Evolutionary conservation across 2,113 vertebrate genomes (phyloP).

Genomic region (Vulpes lagopus): DNA sequence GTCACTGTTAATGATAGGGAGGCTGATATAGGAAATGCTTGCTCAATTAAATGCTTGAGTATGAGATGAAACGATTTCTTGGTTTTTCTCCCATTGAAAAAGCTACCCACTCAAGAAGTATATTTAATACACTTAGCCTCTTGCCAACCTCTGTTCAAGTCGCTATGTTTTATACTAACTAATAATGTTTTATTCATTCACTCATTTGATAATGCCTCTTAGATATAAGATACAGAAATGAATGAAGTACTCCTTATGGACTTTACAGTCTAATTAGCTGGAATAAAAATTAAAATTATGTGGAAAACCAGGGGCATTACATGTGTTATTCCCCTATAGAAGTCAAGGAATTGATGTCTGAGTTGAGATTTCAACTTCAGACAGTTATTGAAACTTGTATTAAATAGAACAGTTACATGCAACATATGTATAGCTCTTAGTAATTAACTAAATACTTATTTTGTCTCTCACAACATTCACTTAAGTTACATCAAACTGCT

Average conservation of each 20-base stretch:
- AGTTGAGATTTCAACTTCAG: constrained; percentile 45
- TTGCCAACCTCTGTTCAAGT: not conserved
- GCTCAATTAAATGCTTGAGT: not conserved
- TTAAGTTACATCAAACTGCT: not conserved
- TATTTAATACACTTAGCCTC: not conserved
- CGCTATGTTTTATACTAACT: not conserved
- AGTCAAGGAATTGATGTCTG: not conserved
- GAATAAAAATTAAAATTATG: not conserved
- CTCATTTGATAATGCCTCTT: not conserved
- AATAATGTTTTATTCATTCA: not conserved
- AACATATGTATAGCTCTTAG: not conserved
- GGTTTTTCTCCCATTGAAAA: not conserved
- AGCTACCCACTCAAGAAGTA: not conserved
- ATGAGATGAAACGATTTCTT: not conserved
- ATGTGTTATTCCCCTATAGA: not conserved
- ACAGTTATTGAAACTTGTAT: not conserved
- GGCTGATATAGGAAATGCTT: not conserved
- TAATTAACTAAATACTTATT: constrained; percentile 3
- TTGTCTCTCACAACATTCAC: not conserved
- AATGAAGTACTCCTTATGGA: not conserved
- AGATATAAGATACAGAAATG: not conserved
- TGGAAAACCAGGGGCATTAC: not conserved
- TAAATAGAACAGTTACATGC: not conserved
- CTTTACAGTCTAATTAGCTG: not conserved
- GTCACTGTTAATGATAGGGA: not conserved